Percentiles rank a stretch among this genome's conserved stretches.
Evolutionary conservation across 2,113 vertebrate genomes (phyloP).

Genomic region (Vireo altiloquus): DNA sequence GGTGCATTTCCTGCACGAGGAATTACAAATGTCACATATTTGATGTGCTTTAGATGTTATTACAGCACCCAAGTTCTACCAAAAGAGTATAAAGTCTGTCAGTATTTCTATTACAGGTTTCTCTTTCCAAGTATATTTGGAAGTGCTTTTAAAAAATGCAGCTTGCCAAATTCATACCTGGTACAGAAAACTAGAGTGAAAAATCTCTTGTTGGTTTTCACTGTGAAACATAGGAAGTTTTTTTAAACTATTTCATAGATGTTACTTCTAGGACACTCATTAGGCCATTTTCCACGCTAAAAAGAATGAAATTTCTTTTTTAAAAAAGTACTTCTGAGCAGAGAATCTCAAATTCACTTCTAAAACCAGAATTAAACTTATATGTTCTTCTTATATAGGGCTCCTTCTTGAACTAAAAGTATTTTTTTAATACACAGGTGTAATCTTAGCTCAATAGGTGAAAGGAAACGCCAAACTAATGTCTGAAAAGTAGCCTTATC

Average conservation of each 20-base stretch:
- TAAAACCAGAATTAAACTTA: not conserved
- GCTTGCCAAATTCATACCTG: not conserved
- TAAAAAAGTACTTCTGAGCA: not conserved
- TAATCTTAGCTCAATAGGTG: not conserved
- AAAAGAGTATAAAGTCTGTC: not conserved
- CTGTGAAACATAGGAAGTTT: not conserved
- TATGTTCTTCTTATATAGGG: not conserved
- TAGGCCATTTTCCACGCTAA: not conserved
- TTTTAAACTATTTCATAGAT: not conserved
- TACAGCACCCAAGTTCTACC: slow-evolving; percentile 4
- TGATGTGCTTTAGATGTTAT: slow-evolving; percentile 29
- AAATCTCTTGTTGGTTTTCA: not conserved
- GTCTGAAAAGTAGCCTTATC: not conserved
- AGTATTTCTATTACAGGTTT: not conserved
- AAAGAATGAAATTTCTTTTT: not conserved
- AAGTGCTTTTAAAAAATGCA: not conserved
- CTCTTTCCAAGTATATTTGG: not conserved
- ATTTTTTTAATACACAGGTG: not conserved
- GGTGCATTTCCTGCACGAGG: slow-evolving; percentile 66
- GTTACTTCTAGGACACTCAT: not conserved
- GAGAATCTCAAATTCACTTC: not conserved
- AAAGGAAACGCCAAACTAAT: not conserved
- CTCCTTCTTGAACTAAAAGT: not conserved
- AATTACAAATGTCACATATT: slow-evolving; percentile 62
- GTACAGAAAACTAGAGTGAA: not conserved